Evolutionary conservation across 2,113 vertebrate species (phyloP), one percentile per base, ranked within the genome.

Genomic region (Cyanocitta stelleri): DNA sequence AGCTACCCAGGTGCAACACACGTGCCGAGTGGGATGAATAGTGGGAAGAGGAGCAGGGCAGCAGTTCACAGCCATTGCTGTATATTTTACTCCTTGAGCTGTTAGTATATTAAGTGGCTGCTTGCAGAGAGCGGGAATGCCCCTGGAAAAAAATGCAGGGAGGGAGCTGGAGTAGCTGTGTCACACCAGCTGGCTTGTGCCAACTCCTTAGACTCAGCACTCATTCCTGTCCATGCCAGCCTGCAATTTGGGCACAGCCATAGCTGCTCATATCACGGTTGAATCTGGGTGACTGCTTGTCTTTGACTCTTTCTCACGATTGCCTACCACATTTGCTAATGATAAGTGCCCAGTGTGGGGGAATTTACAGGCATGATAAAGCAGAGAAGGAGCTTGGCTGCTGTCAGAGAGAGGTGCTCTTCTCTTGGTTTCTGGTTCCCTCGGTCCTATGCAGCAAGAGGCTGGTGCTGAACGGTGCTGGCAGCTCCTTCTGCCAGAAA

Each of bases 211-310:
- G 59, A 21, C 62, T 66, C 43, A 58, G 74, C 27, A 15, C 33
- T 91, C 15, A 0, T 58, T 59, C 76, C 32, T 41, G 23, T 35
- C 55, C 0, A 0, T 2, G 3, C 67, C 52, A 81, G 39, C 39
- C 39, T 39, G 39, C 35, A 35, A 6, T 63, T 71, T 68, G 68
- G 48, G 76, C 27, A 26, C 55, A 78, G 44, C 18, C 76, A 29
- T 54, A 62, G 35, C 48, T 87, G 69, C 64, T 74, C 49, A 84
- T 46, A 44, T 22, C 44, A 39, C 72, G 37, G 29, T 19, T 88
- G 72, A 72, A 51, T 83, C 79, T 91, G 63, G 21, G 54, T 83
- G 41, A 68, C 24, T 20, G 32, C 22, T 75, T 85, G 21, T 63
- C 75, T 87, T 63, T 56, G 30, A 83, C 62, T 44, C 24, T 90